Evolutionary conservation across 2,797 vertebrate genomes (phyloP).

Genomic region (Gambusia yucatana): DNA sequence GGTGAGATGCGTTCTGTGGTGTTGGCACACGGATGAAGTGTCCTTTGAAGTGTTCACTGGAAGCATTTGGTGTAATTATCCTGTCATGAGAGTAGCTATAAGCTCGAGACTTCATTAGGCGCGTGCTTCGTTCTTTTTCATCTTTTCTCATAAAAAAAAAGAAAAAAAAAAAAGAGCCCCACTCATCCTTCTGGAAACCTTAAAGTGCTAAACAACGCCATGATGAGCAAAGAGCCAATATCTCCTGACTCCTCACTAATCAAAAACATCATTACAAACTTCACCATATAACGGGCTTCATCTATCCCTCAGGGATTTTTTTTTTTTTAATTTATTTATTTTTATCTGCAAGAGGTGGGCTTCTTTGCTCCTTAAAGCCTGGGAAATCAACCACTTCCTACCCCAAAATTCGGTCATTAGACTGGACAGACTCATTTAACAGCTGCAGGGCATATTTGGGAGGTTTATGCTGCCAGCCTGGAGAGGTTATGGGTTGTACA

Average conservation of each 20-base stretch:
- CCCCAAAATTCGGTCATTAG: conserved; percentile 70
- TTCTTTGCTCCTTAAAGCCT: conserved; percentile 43
- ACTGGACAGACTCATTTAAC: conserved; percentile 36
- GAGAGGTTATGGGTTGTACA: conserved; percentile 54
- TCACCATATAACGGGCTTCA: conserved; percentile 64
- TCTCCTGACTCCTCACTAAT: conserved; percentile 75
- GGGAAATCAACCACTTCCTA: conserved; percentile 55
- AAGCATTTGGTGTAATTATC: conserved; percentile 82
- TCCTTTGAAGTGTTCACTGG: conserved; percentile 80
- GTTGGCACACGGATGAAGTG: conserved; percentile 73
- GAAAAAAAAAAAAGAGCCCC: not conserved
- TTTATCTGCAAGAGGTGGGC: conserved; percentile 50
- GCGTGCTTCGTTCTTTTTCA: conserved; percentile 74
- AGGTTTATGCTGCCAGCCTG: conserved; percentile 50
- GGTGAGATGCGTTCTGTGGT: conserved; percentile 70
- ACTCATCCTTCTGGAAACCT: conserved; percentile 71
- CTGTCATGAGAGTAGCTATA: conserved; percentile 79
- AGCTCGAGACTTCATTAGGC: conserved; percentile 79
- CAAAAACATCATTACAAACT: conserved; percentile 77
- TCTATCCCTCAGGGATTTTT: conserved; percentile 59
- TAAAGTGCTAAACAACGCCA: conserved; percentile 68
- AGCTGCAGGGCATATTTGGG: conserved; percentile 46
- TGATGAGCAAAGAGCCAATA: conserved; percentile 59
- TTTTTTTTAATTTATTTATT: not conserved
- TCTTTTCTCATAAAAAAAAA: conserved; percentile 57